Base-by-base conservation (phyloP, 2,113 vertebrate genomes). In the Ceyx melanurus region DNA sequence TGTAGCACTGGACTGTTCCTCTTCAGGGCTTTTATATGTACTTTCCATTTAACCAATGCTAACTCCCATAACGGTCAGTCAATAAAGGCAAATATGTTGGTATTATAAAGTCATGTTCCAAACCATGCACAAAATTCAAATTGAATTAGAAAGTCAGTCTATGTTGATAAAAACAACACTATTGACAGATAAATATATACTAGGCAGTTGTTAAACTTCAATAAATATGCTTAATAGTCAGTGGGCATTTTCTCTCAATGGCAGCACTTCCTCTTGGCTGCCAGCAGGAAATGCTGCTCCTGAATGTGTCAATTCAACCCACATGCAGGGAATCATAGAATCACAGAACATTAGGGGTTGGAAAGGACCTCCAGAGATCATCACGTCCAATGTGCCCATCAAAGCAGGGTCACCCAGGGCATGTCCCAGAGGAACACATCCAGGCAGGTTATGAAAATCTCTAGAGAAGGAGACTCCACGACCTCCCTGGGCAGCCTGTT, bases 201-300 rank as follows among this genome's bases (percentile, higher is more conserved):
- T 90, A 82, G 87, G 64, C 5, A 0, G 60, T 86, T 83, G 29
- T 66, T 82, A 88, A 97, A 93, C 81, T 83, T 95, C 83, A 93
- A 94, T 89, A 92, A 93, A 82, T 66, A 83, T 16, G 23, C 45
- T 96, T 96, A 94, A 94, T 81, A 96, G 84, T 88, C 89, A 90
- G 57, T 70, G 72, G 72, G 57, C 29, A 87, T 82, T 86, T 91
- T 91, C 68, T 86, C 43, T 92, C 86, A 86, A 64, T 62, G 13
- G 80, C 53, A 93, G 53, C 72, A 82, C 90, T 92, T 94, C 90
- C 92, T 75, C 77, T 73, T 22, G 6, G 85, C 77, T 87, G 88
- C 83, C 92, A 95, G 85, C 60, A 94, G 94, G 92, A 97, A 97
- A 90, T 62, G 78, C 87, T 85, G 73, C 56, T 81, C 74, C 66